These are phyloP conservation scores for Noctilio leporinus DNA, from an alignment of 2,113 vertebrate genomes.

Conservation along the genomic window DNA sequence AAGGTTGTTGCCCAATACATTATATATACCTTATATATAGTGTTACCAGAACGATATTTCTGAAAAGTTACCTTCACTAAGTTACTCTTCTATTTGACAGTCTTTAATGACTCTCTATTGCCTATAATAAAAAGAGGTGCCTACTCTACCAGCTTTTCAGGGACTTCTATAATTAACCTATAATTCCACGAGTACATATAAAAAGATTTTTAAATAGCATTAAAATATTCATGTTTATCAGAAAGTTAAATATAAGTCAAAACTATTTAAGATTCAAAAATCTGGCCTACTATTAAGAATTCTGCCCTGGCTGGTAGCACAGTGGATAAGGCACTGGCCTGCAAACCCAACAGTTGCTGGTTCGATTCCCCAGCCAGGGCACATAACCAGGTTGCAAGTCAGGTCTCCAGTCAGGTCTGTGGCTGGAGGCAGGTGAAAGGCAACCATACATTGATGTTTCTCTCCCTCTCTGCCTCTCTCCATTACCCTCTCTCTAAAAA, in stretches of 20 bases:
- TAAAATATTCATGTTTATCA: background rate
- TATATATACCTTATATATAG: background rate
- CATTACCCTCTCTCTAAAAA: no score
- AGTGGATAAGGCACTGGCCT: no score
- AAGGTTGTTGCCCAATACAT: background rate
- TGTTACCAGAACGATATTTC: background rate
- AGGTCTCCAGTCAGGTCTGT: no score
- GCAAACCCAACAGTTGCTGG: no score
- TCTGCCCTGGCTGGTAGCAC: no score
- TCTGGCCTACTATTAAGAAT: background rate
- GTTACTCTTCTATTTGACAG: background rate
- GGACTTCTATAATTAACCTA: background rate
- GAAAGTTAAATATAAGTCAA: background rate
- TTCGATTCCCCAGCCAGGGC: no score
- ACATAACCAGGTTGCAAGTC: no score
- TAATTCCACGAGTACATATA: background rate
- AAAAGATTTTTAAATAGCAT: background rate
- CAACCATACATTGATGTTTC: no score
- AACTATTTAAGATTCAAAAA: background rate
- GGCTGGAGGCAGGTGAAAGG: no score
- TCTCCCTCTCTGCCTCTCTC: no score
- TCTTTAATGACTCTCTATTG: background rate
- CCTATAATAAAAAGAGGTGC: background rate
- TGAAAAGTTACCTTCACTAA: background rate
- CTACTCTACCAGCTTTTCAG: background rate